phyloP scores from a whole-genome alignment of 2,113 vertebrate species.

The Coptodon bakossiorum region DNA sequence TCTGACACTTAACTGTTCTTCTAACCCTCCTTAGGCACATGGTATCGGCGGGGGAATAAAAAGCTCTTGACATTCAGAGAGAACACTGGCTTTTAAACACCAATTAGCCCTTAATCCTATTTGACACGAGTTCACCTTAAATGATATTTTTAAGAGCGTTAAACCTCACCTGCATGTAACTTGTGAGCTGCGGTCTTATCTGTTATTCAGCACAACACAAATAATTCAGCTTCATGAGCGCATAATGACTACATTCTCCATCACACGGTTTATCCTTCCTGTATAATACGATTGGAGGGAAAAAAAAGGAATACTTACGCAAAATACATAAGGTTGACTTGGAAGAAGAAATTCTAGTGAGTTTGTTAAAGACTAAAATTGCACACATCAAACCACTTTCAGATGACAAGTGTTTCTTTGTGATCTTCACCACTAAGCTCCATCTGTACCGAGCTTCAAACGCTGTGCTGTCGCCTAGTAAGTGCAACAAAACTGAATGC shows the following conservation, averaged over 20 bases:
- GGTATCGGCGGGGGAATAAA: background rate
- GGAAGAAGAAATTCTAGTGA: background rate
- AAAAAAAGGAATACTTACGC: background rate
- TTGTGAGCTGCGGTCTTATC: slow-evolving; percentile 2
- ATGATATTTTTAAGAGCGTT: slow-evolving; percentile 22
- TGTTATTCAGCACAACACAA: slow-evolving; percentile 6
- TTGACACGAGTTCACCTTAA: background rate
- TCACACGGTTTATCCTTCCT: background rate
- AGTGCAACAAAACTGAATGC: background rate
- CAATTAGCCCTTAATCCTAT: slow-evolving; percentile 46
- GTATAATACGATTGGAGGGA: background rate
- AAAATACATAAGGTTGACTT: background rate
- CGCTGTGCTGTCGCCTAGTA: background rate
- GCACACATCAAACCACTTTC: background rate
- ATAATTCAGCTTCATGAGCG: background rate
- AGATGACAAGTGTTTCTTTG: background rate
- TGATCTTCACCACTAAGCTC: background rate
- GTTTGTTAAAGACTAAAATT: background rate
- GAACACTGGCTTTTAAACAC: slow-evolving; percentile 20
- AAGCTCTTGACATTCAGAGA: background rate
- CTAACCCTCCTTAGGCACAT: background rate
- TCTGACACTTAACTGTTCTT: background rate
- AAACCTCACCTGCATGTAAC: slow-evolving; percentile 21
- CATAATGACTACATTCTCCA: background rate
- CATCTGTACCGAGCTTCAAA: background rate